Evolutionary conservation across 64 coral and sea anemone genomes (phyloP), one percentile per base, ranked within the genome.

Genomic region (Stylophora pistillata): DNA sequence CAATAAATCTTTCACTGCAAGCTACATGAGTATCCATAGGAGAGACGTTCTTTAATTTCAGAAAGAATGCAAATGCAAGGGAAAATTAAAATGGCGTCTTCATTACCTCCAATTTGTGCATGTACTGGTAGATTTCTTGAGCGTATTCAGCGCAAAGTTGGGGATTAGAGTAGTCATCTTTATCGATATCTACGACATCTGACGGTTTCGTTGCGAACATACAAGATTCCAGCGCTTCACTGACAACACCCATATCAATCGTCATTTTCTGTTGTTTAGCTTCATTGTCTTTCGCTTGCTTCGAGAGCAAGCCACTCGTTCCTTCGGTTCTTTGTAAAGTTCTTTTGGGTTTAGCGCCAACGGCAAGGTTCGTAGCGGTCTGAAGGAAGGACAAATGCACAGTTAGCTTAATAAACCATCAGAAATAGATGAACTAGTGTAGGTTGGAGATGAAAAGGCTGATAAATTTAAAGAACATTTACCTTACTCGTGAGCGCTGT

Each of bases 111-210:
- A 95, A 72, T 87, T 78, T 78, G 81, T 88, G 90, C 77, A 99
- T 72, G 61, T 93, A 99, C 13, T 65, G 76, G 72, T 92, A 95
- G 23, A 99, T 99, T 26, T 99, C 96, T 23, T 95, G 94, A 28
- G 82, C 96, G 74, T 99, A 99, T 85, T 99, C 96, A 6, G 96
- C 75, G 79, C 96, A 99, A 27, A 99, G 80, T 58, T 99, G 96
- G 62, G 96, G 96, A 59, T 95, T 95, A 2, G 89, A 72, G 77
- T 93, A 59, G 64, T 99, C 96, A 52, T 88, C 96, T n/a, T 61
- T 89, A 31, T 99, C 96, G 69, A 99, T 99, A 70, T 99, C 93
- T 85, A 68, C 56, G 30, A 99, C 61, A 56, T 85, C 71, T 54
- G 58, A 32, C 47, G 80, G 80, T 70, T 34, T 84, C 41, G 66